Evolutionary conservation across 37 sponge, comb jelly and placozoan species (phyloP).

Genomic region (Agelas oroides): DNA sequence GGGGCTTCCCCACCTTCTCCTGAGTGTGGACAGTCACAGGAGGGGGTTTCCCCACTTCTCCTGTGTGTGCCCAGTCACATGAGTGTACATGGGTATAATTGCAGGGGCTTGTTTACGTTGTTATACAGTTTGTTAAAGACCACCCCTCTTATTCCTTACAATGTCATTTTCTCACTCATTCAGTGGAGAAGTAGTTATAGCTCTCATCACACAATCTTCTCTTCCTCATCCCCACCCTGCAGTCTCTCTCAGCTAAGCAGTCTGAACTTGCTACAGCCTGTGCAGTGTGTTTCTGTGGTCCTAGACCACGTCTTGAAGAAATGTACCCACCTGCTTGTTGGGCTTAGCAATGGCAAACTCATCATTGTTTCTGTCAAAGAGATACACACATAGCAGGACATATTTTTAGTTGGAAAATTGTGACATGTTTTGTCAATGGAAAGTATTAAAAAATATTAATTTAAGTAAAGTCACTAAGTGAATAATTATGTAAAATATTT

Average conservation of each 20-base stretch:
- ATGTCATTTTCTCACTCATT: too few species aligned
- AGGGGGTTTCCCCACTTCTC: not conserved
- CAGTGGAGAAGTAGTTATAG: too few species aligned
- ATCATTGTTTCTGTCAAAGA: slow-evolving; percentile 74
- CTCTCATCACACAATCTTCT: too few species aligned
- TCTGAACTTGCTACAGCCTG: slow-evolving; percentile 58
- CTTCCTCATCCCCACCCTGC: too few species aligned
- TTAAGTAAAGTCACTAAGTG: not conserved
- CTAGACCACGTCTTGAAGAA: slow-evolving; percentile 36
- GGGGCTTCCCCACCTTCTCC: too few species aligned
- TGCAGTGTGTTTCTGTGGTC: slow-evolving; percentile 61
- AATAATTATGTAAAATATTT: not conserved
- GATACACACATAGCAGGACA: not conserved
- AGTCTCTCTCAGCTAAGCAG: slow-evolving; percentile 58
- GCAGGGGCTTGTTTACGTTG: too few species aligned
- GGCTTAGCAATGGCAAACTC: slow-evolving; percentile 79
- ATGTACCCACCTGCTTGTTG: slow-evolving; percentile 76
- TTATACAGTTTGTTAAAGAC: too few species aligned
- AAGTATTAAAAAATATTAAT: not conserved
- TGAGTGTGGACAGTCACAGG: not conserved
- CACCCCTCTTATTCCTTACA: too few species aligned
- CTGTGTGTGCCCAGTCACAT: not conserved
- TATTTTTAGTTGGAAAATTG: too few species aligned
- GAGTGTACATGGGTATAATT: not conserved
- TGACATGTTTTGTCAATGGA: not conserved